A percentile compares a stretch with the other conserved stretches of the same genome.
These are phyloP conservation scores for Drosophila ananassae DNA, from an alignment of 1,140 invertebrate species.

Conservation along the genomic window DNA sequence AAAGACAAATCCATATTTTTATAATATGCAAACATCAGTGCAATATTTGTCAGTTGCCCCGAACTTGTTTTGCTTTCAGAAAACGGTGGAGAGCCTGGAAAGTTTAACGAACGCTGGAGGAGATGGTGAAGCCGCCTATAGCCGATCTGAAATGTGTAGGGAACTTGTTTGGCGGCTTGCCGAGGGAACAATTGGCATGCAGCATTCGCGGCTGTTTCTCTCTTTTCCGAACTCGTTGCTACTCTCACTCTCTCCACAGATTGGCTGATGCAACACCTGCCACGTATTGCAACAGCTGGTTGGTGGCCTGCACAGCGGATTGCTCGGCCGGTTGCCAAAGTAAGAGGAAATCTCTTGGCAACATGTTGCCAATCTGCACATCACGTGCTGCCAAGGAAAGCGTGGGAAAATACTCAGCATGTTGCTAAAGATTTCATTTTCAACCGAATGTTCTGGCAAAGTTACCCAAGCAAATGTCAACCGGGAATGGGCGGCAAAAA, in stretches of 20 bases:
- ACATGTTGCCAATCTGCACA: conserved; percentile 31
- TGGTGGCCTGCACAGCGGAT: conserved; percentile 44
- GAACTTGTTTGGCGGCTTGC: conserved; percentile 18
- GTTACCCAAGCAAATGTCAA: conserved; percentile 4
- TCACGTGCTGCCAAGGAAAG: conserved; percentile 2
- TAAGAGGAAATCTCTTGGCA: conserved; percentile 13
- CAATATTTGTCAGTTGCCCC: conserved; percentile 3
- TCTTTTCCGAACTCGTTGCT: conserved; percentile 24
- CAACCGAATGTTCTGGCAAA: conserved; percentile 15
- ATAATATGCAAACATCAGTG: not conserved
- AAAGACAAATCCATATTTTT: not conserved
- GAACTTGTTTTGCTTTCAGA: not conserved
- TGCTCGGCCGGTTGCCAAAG: conserved; percentile 28
- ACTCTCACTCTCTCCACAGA: conserved; percentile 25
- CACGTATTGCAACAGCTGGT: conserved; percentile 62
- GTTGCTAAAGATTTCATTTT: conserved; percentile 19
- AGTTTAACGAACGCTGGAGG: not conserved
- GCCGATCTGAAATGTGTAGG: conserved; percentile 8
- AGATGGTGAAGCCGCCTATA: not conserved
- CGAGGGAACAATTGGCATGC: conserved; percentile 14
- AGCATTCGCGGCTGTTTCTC: conserved; percentile 42
- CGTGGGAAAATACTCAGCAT: conserved; percentile 3
- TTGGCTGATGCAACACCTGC: conserved; percentile 75
- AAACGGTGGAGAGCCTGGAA: not conserved
- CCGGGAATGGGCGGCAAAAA: conserved; percentile 10